phyloP scores from a whole-genome alignment of 2,888 invertebrate species.

The Caenorhabditis wallacei region DNA sequence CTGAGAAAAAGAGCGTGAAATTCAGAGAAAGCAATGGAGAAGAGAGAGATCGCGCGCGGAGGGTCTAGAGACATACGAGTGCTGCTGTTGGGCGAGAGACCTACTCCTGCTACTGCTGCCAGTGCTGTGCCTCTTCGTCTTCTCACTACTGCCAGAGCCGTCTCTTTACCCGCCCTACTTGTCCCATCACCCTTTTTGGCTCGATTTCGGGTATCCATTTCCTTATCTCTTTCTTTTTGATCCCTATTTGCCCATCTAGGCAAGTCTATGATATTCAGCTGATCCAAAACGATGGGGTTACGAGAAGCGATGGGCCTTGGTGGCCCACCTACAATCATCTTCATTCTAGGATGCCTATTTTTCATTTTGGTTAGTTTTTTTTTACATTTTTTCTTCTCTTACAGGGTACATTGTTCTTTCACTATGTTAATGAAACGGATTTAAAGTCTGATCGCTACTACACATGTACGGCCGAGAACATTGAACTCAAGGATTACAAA shows the following conservation, averaged over 20 bases:
- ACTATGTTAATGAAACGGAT: slow-evolving; percentile 82
- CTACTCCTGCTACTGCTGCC: slow-evolving; percentile 59
- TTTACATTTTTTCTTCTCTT: slow-evolving; percentile 57
- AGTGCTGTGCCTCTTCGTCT: slow-evolving; percentile 46
- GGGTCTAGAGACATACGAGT: slow-evolving; percentile 30
- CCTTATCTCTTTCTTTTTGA: neutral
- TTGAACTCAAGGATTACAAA: slow-evolving; percentile 83
- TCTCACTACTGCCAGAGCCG: slow-evolving; percentile 63
- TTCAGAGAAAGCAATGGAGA: slow-evolving; percentile 50
- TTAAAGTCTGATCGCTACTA: slow-evolving; percentile 82
- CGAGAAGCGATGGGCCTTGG: slow-evolving; percentile 55
- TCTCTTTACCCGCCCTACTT: slow-evolving; percentile 47
- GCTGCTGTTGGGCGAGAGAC: slow-evolving; percentile 54
- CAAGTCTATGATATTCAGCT: slow-evolving; percentile 63
- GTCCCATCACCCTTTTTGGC: slow-evolving; percentile 49
- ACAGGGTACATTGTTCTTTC: slow-evolving; percentile 83
- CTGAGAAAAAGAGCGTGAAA: slow-evolving; percentile 60
- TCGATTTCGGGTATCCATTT: slow-evolving; percentile 57
- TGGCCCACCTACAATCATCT: slow-evolving; percentile 27
- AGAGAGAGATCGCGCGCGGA: slow-evolving; percentile 46
- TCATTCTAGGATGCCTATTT: slow-evolving; percentile 46
- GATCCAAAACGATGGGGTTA: slow-evolving; percentile 53
- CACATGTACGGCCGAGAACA: slow-evolving; percentile 83
- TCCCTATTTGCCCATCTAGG: slow-evolving; percentile 22
- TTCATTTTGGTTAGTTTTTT: slow-evolving; percentile 67